phyloP scores from a whole-genome alignment of 2,888 invertebrate species.

The Ptychoptera contaminata region DNA sequence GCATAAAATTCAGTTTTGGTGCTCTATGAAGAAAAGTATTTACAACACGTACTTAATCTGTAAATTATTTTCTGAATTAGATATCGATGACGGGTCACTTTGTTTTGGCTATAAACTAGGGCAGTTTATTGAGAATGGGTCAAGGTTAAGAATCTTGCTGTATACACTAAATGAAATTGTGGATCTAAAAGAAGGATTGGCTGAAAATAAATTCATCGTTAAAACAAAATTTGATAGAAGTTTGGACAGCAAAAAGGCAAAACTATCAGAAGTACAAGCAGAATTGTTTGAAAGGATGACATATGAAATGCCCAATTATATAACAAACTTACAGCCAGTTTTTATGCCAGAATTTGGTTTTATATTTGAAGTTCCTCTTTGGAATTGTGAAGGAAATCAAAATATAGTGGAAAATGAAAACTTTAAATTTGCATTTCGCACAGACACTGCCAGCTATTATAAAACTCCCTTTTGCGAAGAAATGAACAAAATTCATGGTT shows the following conservation, averaged over 20 bases:
- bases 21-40: conserved; percentile 9
- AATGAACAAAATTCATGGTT: conserved; percentile 60
- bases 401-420: conserved; percentile 2
- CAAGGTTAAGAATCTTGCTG: conserved; percentile 7
- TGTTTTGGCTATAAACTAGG: conserved; percentile 4
- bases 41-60: conserved; percentile 9
- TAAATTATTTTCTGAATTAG: conserved; percentile 5
- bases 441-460: conserved; percentile 24
- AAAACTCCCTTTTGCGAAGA: conserved; percentile 35
- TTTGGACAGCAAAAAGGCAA: conserved; percentile 10
- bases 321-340: conserved; percentile 6
- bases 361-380: conserved; percentile 8
- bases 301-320: conserved; percentile 3
- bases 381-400: not conserved
- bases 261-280: conserved; percentile 5
- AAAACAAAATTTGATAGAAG: conserved; percentile 9
- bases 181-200: conserved; percentile 10
- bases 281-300: conserved; percentile 4
- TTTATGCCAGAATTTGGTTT: conserved; percentile 13
- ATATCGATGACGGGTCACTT: not conserved
- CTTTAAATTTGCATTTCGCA: conserved; percentile 16
- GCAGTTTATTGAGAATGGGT: not conserved
- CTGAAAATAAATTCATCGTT: conserved; percentile 10
- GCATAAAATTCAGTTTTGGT: conserved; percentile 10
- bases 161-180: conserved; percentile 10